These are phyloP conservation scores for Botia kubotai DNA, from an alignment of 2,797 vertebrate genomes.

Conservation along the genomic window DNA sequence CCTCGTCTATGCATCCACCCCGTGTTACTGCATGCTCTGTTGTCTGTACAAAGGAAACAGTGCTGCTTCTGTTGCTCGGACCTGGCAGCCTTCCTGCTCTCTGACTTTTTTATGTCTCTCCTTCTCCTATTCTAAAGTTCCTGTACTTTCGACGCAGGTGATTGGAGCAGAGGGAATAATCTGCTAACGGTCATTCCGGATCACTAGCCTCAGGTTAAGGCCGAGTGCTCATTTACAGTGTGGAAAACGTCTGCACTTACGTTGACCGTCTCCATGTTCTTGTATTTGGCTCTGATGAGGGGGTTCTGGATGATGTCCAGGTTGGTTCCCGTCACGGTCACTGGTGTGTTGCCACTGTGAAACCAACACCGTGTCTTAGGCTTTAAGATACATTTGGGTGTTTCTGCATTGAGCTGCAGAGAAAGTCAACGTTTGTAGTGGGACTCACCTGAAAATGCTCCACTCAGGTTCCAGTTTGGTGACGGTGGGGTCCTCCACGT, in stretches of 20 bases:
- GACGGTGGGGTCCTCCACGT: constrained; percentile 93
- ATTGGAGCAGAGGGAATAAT: constrained; percentile 46
- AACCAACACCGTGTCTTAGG: constrained; percentile 5
- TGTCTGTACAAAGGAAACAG: constrained; percentile 54
- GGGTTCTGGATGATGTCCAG: constrained; percentile 97
- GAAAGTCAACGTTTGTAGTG: constrained; percentile 35
- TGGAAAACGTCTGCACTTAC: constrained; percentile 78
- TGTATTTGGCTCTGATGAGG: constrained; percentile 94
- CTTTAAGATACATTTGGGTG: background rate
- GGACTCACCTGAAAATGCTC: constrained; percentile 93
- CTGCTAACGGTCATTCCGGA: constrained; percentile 42
- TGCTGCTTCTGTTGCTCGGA: constrained; percentile 47
- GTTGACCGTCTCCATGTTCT: constrained; percentile 89
- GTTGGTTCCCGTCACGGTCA: constrained; percentile 93
- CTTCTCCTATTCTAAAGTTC: constrained; percentile 38
- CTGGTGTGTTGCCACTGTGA: constrained; percentile 91
- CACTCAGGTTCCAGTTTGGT: constrained; percentile 94
- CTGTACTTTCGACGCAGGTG: constrained; percentile 50
- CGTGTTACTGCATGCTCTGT: constrained; percentile 48
- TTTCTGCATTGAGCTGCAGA: constrained; percentile 55
- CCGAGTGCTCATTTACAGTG: constrained; percentile 18
- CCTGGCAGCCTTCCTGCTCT: constrained; percentile 51
- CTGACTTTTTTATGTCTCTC: constrained; percentile 47
- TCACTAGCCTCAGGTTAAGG: constrained; percentile 25
- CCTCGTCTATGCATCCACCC: constrained; percentile 51